Base-by-base conservation (phyloP, 2,113 vertebrate species). In the Blennius ocellaris region DNA sequence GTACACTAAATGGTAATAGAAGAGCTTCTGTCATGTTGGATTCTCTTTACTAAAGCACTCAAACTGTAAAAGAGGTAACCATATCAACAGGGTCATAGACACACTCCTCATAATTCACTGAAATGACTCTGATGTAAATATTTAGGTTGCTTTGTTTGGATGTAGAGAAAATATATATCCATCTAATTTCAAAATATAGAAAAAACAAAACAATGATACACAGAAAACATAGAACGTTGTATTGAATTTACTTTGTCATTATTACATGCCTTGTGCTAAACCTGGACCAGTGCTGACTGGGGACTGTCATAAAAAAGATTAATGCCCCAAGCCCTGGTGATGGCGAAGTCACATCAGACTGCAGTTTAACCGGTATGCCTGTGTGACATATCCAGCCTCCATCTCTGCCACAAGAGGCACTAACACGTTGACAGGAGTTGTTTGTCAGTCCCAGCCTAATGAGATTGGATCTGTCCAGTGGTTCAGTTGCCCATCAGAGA, bases 381-480 rank as follows among this genome's bases (percentile, higher is more conserved):
- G 61, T 78, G 73, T 88, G 81, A 90, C 87, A 88, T 61, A 77
- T 65, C 62, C 73, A 47, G 72, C 67, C 47, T 77, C 63, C 86
- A 88, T 89, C 86, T 86, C 81, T 85, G 77, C 87, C 86, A 80
- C 71, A 57, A 79, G 78, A 74, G 69, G 86, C 71, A 78, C 77
- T 88, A 88, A 90, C 67, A 69, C 82, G 89, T 81, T 89, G 92
- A 92, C 90, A 92, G 73, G 50, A 60, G 82, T 69, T 86, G 85
- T 92, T 91, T 81, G 74, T 94, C 90, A 92, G 85, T 78, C 56
- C 57, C 66, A 53, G 41, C 61, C 55, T 85, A 89, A 91, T 89
- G 84, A 90, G 69, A 89, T 59, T 73, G 81, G 50, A 87, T 81
- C 16, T 68, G 70, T 82, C 73, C 74, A 50, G n/a, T 41, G 60